phyloP scores from a whole-genome alignment of 2,797 vertebrate species.

The Carapus acus region DNA sequence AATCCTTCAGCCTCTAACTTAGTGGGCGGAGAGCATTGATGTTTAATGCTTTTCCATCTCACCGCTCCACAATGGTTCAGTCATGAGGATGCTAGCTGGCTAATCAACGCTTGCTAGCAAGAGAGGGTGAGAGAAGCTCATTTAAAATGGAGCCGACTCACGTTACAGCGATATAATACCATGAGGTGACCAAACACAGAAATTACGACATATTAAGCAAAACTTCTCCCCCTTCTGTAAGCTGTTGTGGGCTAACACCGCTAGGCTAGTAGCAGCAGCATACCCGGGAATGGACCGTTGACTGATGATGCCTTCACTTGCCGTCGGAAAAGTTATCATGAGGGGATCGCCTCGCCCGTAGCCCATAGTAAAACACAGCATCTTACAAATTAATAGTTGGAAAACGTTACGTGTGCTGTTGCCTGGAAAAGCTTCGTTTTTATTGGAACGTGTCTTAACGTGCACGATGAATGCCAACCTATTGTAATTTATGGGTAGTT shows the following conservation, averaged over 20 bases:
- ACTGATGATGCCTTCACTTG: constrained; percentile 12
- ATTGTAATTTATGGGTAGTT: too few relatives aligned
- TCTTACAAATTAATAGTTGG: too few relatives aligned
- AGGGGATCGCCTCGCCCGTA: too few relatives aligned
- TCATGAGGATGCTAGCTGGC: constrained; percentile 37
- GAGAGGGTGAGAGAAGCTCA: not conserved
- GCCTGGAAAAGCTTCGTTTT: too few relatives aligned
- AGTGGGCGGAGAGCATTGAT: not conserved
- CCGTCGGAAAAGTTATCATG: not conserved
- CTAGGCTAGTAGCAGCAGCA: constrained; percentile 16
- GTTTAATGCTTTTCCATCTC: constrained; percentile 8
- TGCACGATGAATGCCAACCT: too few relatives aligned
- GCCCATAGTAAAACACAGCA: too few relatives aligned
- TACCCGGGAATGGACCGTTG: not conserved
- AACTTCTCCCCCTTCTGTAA: not conserved
- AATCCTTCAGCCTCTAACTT: not conserved
- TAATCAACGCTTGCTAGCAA: constrained; percentile 25
- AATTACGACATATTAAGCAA: not conserved
- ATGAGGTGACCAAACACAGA: rapidly evolving
- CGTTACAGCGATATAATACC: not conserved
- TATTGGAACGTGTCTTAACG: too few relatives aligned
- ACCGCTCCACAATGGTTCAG: constrained; percentile 17
- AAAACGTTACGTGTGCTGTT: too few relatives aligned
- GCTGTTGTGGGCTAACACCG: constrained; percentile 15
- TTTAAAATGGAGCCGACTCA: constrained; percentile 4